Base-by-base conservation (phyloP, 2,888 invertebrate species). In the Rotaria magnacalcarata region DNA sequence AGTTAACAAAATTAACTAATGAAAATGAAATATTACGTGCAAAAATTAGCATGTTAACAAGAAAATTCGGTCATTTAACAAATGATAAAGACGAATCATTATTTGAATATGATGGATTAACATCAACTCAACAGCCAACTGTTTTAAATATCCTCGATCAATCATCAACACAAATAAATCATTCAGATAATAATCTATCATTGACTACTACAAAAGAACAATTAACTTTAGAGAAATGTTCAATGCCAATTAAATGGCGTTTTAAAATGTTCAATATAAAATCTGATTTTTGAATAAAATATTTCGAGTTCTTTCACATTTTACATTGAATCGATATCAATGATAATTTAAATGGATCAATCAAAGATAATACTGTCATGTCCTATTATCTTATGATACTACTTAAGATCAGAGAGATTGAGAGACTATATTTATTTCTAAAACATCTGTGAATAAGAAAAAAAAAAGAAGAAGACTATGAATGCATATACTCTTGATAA, bases 41-140 rank as follows among this genome's bases (percentile, higher is more conserved):
- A 24, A 80, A 80, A 80, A 47, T 80, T 47, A 47, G 47, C 47
- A 80, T 80, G 80, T 80, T 80, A 80, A 19, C 47, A 47, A 80
- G 47, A 80, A 80, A 80, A 47, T 80, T 80, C 34, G 80, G 80
- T n/a, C 43, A 47, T 47, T n/a, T n/a, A 43, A 24, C 21, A 7
- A 47, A 21, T 43, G 8, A 24, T 11, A n/a, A 80, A 41, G 47
- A 24, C 5, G 3, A 56, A 8, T 11, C 34, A 16, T 11, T 16
- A 67, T 27, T 67, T 16, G 14, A 27, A 27, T 16, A 34, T 27
- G 11, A 67, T 16, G 34, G 16, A 67, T 60, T n/a, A 52, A 16
- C 14, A 52, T 52, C 52, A 8, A 52, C 11, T 14, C 14, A 27
- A 5, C n/a, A n/a, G 6, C 19, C 75, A 80, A 43, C 43, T 43